Base-by-base conservation (phyloP, 2,797 vertebrate species). In the Trachurus trachurus region DNA sequence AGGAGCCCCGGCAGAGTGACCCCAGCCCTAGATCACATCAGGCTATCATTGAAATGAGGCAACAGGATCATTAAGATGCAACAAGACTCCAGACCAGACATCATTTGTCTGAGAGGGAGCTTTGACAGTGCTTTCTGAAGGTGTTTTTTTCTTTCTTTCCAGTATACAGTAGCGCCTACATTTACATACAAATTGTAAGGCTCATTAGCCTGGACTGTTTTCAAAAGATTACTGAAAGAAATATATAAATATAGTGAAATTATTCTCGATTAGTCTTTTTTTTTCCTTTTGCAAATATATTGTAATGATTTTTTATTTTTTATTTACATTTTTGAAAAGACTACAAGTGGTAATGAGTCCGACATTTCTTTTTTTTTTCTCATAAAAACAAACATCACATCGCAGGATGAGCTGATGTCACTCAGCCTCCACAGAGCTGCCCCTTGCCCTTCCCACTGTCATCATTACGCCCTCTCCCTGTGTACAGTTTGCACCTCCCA, bases 1-100 rank as follows among this genome's bases (percentile, higher is more conserved):
- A 95, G 95, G 94, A 95, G 93, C 94, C 93, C 95, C 95, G 92
- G 96, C 96, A 96, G 95, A 95, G 95, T 95, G 95, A 97, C 96
- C 96, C 95, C 96, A 94, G 95, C 93, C 93, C 93, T 91, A 92
- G 92, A 96, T 95, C 95, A 96, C 95, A 88, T 95, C 95, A 94
- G 94, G 95, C 96, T 94, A 96, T 96, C 96, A 93, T 96, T 93
- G 5, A 95, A 95, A 87, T 74, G 62, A 83, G 78, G 70, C 81
- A 93, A 84, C 90, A 66, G 91, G 93, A 95, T 96, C 95, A 96
- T 96, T 96, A 96, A 95, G 96, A 96, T 92, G 94, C 96, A 95
- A 94, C 95, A 94, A 96, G 94, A 96, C 95, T 92, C 94, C 89
- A 91, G 93, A 92, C 94, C 92, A 95, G 95, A 94, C 95, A 96